phyloP scores from a whole-genome alignment of 2,797 vertebrate species.

The Melanotaenia nigrans region DNA sequence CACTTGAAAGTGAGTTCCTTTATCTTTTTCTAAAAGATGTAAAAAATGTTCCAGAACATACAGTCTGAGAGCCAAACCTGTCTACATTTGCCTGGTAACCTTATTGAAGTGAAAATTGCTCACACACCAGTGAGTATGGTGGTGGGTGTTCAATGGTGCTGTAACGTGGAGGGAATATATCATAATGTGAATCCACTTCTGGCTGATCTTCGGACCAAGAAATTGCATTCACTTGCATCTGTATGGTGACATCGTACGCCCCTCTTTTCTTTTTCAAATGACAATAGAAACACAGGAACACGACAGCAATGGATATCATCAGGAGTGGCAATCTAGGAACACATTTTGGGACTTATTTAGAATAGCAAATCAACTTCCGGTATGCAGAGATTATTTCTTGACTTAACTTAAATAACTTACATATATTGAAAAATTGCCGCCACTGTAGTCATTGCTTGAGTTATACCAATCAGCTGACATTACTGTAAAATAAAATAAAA shows the following conservation, averaged over 20 bases:
- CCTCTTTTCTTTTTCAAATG: slow-evolving; percentile 49
- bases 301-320: slow-evolving; percentile 45
- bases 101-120: neutral
- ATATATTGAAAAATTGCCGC: slow-evolving; percentile 29
- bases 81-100: neutral
- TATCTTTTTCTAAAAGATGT: neutral
- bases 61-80: fast-evolving
- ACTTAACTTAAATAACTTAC: slow-evolving; percentile 52
- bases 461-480: slow-evolving; percentile 24
- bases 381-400: neutral
- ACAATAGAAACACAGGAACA: slow-evolving; percentile 64
- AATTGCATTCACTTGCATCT: slow-evolving; percentile 22
- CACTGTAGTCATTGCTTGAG: slow-evolving; percentile 28
- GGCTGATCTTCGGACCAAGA: slow-evolving; percentile 20
- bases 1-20: neutral
- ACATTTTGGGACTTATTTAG: slow-evolving; percentile 10
- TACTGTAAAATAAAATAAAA: slow-evolving; percentile 14
- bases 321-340: slow-evolving; percentile 55
- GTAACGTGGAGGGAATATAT: slow-evolving; percentile 60
- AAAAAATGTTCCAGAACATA: neutral
- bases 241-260: slow-evolving; percentile 4
- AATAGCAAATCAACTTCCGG: neutral
- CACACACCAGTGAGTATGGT: slow-evolving; percentile 72
- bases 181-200: slow-evolving; percentile 7
- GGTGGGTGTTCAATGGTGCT: slow-evolving; percentile 63